These are phyloP conservation scores for Alectoris magna DNA, from an alignment of 2,797 vertebrate genomes.

Conservation along the genomic window DNA sequence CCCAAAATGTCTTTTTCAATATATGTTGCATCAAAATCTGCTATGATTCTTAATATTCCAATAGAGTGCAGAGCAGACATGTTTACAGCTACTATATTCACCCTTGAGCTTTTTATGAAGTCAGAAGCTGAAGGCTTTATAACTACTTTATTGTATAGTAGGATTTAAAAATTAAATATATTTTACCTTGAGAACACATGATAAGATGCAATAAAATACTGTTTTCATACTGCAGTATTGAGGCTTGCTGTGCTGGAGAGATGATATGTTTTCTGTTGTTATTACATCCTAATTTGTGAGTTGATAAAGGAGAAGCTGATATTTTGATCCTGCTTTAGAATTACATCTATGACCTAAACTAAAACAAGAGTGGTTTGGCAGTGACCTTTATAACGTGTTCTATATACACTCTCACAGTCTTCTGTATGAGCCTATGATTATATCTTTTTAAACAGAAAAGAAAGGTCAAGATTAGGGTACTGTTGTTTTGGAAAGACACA, in stretches of 20 bases:
- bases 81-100: conserved; percentile 43
- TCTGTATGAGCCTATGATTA: neutral
- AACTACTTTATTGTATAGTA: conserved; percentile 1
- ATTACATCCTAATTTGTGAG: neutral
- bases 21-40: conserved; percentile 20
- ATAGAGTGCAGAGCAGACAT: neutral
- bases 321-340: neutral
- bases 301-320: neutral
- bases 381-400: neutral
- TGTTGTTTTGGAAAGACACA: neutral
- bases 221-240: neutral
- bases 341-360: neutral
- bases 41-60: conserved; percentile 52
- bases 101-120: conserved; percentile 53
- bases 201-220: neutral
- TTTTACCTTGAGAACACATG: conserved; percentile 21
- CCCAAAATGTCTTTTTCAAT: neutral
- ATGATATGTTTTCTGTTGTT: neutral
- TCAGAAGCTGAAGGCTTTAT: conserved; percentile 13
- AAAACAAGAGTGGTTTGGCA: neutral
- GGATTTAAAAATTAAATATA: conserved; percentile 4
- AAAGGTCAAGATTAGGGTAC: neutral
- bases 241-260: neutral
- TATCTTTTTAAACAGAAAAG: neutral
- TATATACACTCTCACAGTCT: neutral